Base-by-base conservation (phyloP, 2,113 vertebrate genomes). In the Polyodon spathula region DNA sequence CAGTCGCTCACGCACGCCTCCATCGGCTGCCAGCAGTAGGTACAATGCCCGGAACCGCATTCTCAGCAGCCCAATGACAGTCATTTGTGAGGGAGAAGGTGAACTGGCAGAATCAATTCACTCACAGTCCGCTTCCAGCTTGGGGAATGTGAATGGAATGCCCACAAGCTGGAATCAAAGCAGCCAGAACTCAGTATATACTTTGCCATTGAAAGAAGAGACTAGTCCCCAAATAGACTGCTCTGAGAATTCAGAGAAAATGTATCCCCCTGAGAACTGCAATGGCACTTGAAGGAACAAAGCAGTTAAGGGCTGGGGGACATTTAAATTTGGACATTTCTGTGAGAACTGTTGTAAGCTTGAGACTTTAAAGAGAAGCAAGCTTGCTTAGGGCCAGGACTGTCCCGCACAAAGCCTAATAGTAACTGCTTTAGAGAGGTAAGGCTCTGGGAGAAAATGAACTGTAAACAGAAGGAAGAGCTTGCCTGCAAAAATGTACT, bases 11-110 rank as follows among this genome's bases (percentile, higher is more conserved):
- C 91, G 94, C 53, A 93, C 91, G 0, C 96, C 96, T 0, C 96
- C 96, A 0, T 97, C 90, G 0, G 94, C 96, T 0, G 92, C 95
- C 79, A 98, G 94, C 86, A 98, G 96, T 88, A 90, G 92, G 68
- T 99, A 97, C 73, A 94, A 87, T 14, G 67, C 92, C 12, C 89
- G 96, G 57, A 89, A 84, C 76, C 89, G 96, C 14, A 87, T 97
- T 79, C 92, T 92, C 73, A 97, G 96, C 86, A 97, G 94, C 78
- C 95, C 96, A 17, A 99, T 99, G 96, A 97, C 93, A 0, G 96
- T 97, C 56, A 99, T 99, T 75, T 92, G 93, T 0, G 96, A 99
- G 71, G 91, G 93, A 0, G 95, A 99, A 8, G 92, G 93, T 7
- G 96, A 98, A 55, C 66, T 74, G 58, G 52, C 70, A 0, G 96